A percentile compares a stretch with the other conserved stretches of the same genome.
These are phyloP conservation scores for Muscicapa comitata DNA, from an alignment of 2,797 vertebrate genomes.

Conservation along the genomic window DNA sequence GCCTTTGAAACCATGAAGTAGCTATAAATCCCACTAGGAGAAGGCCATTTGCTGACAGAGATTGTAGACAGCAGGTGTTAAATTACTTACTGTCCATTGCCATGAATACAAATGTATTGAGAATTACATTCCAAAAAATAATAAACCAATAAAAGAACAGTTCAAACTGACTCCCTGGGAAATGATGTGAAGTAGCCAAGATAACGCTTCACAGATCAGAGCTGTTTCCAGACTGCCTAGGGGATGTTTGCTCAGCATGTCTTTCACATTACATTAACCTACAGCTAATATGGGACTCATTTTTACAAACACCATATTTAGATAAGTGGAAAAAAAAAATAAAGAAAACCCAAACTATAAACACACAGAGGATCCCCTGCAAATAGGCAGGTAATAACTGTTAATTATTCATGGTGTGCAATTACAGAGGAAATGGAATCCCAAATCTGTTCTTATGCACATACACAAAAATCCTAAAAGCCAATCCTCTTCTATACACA, in stretches of 20 bases:
- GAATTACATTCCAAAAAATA: neutral
- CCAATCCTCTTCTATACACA: neutral
- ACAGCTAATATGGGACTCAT: neutral
- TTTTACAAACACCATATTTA: neutral
- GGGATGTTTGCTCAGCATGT: neutral
- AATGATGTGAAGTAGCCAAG: neutral
- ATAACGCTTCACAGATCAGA: neutral
- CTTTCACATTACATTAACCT: neutral
- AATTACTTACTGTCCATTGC: neutral
- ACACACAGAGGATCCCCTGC: neutral
- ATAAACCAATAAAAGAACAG: neutral
- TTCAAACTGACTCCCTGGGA: neutral
- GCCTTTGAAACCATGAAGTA: neutral
- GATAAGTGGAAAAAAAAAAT: neutral
- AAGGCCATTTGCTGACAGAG: neutral
- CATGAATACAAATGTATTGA: neutral
- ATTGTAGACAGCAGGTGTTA: neutral
- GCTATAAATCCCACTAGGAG: neutral
- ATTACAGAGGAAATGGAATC: neutral
- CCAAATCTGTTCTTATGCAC: neutral
- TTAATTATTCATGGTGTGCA: neutral
- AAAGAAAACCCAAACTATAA: neutral
- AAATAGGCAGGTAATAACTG: neutral
- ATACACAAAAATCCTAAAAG: neutral
- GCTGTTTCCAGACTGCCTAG: neutral